phyloP scores from a whole-genome alignment of 2,888 invertebrate genomes.

The Agelastica alni region DNA sequence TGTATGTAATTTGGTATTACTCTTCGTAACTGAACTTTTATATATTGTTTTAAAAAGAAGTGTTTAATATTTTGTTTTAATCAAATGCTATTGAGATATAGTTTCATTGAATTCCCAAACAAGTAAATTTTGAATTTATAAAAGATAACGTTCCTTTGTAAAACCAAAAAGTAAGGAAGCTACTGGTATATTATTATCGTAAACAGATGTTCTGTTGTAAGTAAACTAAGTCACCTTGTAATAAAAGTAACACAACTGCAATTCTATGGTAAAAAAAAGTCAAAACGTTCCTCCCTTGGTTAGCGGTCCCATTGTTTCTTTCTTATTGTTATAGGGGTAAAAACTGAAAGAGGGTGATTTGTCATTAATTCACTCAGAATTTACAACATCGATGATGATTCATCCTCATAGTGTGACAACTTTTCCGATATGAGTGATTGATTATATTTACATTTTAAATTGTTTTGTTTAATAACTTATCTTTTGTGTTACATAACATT shows the following conservation, averaged over 20 bases:
- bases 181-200: neutral
- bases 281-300: slow-evolving; percentile 15
- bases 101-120: neutral
- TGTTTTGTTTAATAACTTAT: too few relatives aligned
- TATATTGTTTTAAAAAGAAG: too few relatives aligned
- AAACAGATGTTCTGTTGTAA: too few relatives aligned
- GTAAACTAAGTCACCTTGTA: neutral
- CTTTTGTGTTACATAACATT: too few relatives aligned
- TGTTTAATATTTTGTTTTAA: too few relatives aligned
- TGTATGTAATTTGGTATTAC: too few relatives aligned
- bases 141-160: neutral
- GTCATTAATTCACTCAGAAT: slow-evolving; percentile 37
- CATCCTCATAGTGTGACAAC: too few relatives aligned
- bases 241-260: neutral
- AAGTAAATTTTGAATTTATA: neutral
- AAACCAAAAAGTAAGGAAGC: neutral
- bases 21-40: too few relatives aligned
- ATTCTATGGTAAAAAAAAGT: neutral
- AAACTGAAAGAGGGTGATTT: slow-evolving; percentile 39
- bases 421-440: too few relatives aligned
- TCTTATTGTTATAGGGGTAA: slow-evolving; percentile 39
- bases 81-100: too few relatives aligned
- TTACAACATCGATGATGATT: slow-evolving; percentile 36
- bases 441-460: too few relatives aligned
- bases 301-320: slow-evolving; percentile 41